Evolutionary conservation across 1,140 invertebrate species (phyloP), one percentile per base, ranked within the genome.

Genomic region (Nautilus pompilius): DNA sequence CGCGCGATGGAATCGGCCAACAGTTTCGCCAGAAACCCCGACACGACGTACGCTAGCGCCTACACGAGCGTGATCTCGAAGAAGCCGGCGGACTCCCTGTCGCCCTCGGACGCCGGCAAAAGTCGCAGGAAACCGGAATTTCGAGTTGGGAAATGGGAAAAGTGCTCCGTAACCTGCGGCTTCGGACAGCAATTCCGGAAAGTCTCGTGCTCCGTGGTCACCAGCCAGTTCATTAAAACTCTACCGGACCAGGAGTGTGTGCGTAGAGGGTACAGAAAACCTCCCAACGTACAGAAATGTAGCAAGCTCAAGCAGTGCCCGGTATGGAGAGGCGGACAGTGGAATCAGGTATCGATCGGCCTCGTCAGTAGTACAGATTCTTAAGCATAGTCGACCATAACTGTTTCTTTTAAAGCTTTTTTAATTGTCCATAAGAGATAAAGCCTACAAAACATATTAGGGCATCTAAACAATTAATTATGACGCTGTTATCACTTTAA

Each of bases 291-390:
- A 26, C 33, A 30, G 30, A 71, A 71, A 58, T 73, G 71, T 60
- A 54, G 66, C 2, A 53, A 65, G n/a, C 29, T 63, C 15, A 24
- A 29, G 2, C 63, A 73, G 26, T 73, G 71, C 56, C 71, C 71
- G 0, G 29, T 32, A 6, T 73, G 71, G 71, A 51, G n/a, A 20
- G 32, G 49, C 26, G 63, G 53, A 20, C 51, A 71, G 41, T 77
- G 75, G 75, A 62, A 59, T 29, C 53, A 62, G 61, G 75, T 77
- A 51, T n/a, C n/a, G n/a, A n/a, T n/a, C n/a, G n/a, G n/a, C n/a
- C n/a, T n/a, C n/a, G n/a, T 55, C 15, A 15, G 17, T 60, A 30
- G 15, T 53, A 8, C 49, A 63, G 58, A 60, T 59, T 15, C 32
- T 1, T 17, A 15, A 49, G 3, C 2, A 28, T 17, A 2, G 17